A percentile compares a stretch with the other conserved stretches of the same genome.
phyloP scores from a whole-genome alignment of 2,113 vertebrate species.

The Mus spicilegus region DNA sequence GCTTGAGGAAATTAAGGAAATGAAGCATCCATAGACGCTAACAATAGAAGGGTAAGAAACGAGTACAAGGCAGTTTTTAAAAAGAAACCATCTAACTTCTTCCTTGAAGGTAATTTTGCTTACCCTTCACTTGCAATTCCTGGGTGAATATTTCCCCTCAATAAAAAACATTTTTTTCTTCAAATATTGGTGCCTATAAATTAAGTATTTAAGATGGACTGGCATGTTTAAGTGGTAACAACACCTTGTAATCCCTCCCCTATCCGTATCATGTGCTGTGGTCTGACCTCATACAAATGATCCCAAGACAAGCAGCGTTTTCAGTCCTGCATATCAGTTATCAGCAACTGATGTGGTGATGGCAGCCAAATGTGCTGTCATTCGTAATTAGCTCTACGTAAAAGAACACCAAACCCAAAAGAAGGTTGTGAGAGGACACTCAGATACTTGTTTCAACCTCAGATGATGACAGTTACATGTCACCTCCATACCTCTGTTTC shows the following conservation, averaged over 20 bases:
- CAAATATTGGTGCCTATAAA: neutral
- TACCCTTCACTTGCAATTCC: neutral
- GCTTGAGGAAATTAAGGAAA: neutral
- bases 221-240: neutral
- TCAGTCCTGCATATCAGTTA: neutral
- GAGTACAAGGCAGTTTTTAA: neutral
- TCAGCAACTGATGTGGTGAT: neutral
- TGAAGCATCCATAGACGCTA: neutral
- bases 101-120: neutral
- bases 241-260: too few species aligned
- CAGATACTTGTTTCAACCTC: neutral
- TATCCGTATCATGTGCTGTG: neutral
- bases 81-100: neutral
- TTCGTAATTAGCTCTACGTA: neutral
- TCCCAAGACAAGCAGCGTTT: neutral
- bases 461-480: neutral
- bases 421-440: neutral
- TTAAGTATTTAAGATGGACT: neutral
- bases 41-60: neutral
- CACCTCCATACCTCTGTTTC: neutral
- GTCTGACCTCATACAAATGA: neutral
- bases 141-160: neutral
- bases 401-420: neutral
- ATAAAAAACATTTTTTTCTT: neutral
- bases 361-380: neutral